phyloP scores from a whole-genome alignment of 2,888 invertebrate genomes.

The Cistogaster globosa region DNA sequence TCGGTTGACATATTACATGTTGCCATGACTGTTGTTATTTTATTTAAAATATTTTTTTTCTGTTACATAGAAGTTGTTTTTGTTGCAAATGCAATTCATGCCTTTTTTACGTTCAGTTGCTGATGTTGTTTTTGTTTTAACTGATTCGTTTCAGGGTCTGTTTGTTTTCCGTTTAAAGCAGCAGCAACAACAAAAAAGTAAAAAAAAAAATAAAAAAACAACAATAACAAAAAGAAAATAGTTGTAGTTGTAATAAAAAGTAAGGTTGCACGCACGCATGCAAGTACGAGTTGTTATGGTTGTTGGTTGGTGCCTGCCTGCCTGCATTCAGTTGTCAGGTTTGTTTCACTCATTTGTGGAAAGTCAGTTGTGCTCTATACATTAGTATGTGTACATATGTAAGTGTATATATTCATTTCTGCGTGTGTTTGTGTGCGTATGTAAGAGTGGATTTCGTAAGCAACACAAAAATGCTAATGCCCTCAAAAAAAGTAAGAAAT shows the following conservation, averaged over 20 bases:
- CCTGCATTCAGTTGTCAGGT: slow-evolving; percentile 53
- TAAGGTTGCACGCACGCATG: slow-evolving; percentile 70
- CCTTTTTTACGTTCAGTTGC: slow-evolving; percentile 31
- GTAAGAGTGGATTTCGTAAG: slow-evolving; percentile 73
- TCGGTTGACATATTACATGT: slow-evolving; percentile 37
- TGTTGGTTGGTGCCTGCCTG: slow-evolving; percentile 28
- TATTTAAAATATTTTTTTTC: not conserved
- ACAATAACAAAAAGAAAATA: slow-evolving; percentile 25
- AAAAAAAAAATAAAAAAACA: slow-evolving; percentile 15
- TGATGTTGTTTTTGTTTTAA: slow-evolving; percentile 12
- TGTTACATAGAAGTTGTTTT: slow-evolving; percentile 14
- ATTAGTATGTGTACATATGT: slow-evolving; percentile 38
- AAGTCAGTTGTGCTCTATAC: slow-evolving; percentile 54
- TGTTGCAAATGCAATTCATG: slow-evolving; percentile 45
- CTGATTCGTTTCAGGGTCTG: slow-evolving; percentile 69
- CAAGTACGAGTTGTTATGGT: slow-evolving; percentile 38
- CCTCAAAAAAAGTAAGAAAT: slow-evolving; percentile 59
- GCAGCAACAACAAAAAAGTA: slow-evolving; percentile 38
- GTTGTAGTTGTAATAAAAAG: slow-evolving; percentile 57
- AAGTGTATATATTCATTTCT: slow-evolving; percentile 70
- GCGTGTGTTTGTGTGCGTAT: slow-evolving; percentile 70
- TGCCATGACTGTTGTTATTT: slow-evolving; percentile 47
- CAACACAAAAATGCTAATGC: slow-evolving; percentile 71
- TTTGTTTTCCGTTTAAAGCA: slow-evolving; percentile 62
- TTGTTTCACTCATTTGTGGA: slow-evolving; percentile 57